Base-by-base conservation (phyloP, 1,140 invertebrate genomes). In the Ceratoteleas bidentatus region DNA sequence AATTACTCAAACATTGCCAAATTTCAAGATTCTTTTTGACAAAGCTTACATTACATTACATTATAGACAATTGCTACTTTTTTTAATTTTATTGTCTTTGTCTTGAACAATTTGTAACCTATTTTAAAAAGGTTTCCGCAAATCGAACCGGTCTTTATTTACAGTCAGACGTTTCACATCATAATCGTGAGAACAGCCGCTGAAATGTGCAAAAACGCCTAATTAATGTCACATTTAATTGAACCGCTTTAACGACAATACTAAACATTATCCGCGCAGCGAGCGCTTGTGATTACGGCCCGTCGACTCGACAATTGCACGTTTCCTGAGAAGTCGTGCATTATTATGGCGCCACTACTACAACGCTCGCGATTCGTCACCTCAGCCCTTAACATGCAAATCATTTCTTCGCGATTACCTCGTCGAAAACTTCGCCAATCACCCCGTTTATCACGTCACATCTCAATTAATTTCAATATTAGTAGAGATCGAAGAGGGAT, bases 281-380 rank as follows among this genome's bases (percentile, higher is more conserved):
- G 52, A 50, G 56, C 47, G 34, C 56, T 65, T 34, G 6, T 47
- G 65, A 78, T 78, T 70, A 70, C 47, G 24, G 34, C 38, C 14
- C 47, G 62, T 16, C 4, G 49, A 78, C 33, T 78, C 58, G 75
- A 78, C 58, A 78, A 78, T 78, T 69, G 52, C 52, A 78, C 16
- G 50, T 78, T 78, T 14, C 45, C 9, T 64, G 65, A 70, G 75
- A 78, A 70, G 57, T 70, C 50, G 64, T 43, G 52, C 50, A 50
- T 64, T 60, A 70, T 78, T 78, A 78, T 52, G 40, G 13, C 4
- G 5, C 3, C 33, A n/a, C n/a, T n/a, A n/a, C n/a, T n/a, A n/a
- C n/a, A n/a, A n/a, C n/a, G n/a, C n/a, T 50, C 49, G 49, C 49
- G 49, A 50, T 50, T 16, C 49, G 24, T 32, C 24, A 33, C n/a